Base-by-base conservation (phyloP, 2,113 vertebrate genomes). In the Sebastes schlegelii region DNA sequence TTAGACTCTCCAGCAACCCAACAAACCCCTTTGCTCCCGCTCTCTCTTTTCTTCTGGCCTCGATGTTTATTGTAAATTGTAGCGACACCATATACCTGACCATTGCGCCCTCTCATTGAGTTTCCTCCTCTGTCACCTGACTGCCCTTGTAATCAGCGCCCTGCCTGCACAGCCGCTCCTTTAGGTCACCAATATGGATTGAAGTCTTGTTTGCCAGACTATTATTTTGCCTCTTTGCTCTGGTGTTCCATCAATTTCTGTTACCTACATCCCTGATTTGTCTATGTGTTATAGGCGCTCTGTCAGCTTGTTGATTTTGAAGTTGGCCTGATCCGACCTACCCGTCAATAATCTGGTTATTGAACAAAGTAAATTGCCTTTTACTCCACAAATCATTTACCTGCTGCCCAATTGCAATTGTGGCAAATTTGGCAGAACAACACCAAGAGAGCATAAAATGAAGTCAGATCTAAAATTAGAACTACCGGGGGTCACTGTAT, bases 101-200 rank as follows among this genome's bases (percentile, higher is more conserved):
- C 34, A 34, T 34, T 34, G 0, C 0, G 34, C 34, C 34, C 34
- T 34, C 34, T 34, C 34, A 34, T 34, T 34, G 34, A 34, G 34
- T 34, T 45, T 19, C 9, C n/a, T 34, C 34, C 57, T 61, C 23
- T 49, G 17, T 21, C 55, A 62, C 21, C 23, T 55, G 46, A 34
- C 14, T 69, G 21, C 12, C 7, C 5, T 14, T 21, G 19, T 52
- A 26, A 74, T 34, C 40, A 6, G 19, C 46, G 8, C 40, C 8
- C 57, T 40, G 23, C 34, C 51, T 19, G n/a, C 58, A 42, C 58
- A 70, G 58, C 57, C 76, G 42, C 57, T 76, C 8, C 62, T 74
- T 40, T 51, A 48, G 13, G 19, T 19, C 51, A 52, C 14, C 1
- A 5, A 3, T 19, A 13, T 13, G n/a, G 42, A 55, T 55, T 8